Percentiles rank a stretch among this genome's conserved stretches.
Evolutionary conservation across 2,113 vertebrate species (phyloP).

Genomic region (Tenrec ecaudatus): DNA sequence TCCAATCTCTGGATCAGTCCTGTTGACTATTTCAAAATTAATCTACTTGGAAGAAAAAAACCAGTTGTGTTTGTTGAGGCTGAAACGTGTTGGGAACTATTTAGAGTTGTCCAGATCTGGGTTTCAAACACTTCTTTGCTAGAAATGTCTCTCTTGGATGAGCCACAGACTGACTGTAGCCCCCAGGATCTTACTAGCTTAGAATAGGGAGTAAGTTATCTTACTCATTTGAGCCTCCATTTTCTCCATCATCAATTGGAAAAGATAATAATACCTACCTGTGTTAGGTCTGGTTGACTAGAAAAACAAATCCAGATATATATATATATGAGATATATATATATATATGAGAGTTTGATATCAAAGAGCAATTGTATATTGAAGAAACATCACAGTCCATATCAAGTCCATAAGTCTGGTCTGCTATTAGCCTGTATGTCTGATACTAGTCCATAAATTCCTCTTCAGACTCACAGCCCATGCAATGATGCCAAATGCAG

Average conservation of each 20-base stretch:
- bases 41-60: constrained; percentile 1
- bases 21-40: not conserved
- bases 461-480: too few species aligned
- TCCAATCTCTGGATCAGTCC: not conserved
- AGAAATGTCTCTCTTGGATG: constrained; percentile 21
- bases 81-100: not conserved
- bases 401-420: too few species aligned
- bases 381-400: too few species aligned
- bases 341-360: too few species aligned
- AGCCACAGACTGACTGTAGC: constrained; percentile 3
- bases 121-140: not conserved
- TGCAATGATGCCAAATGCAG: too few species aligned
- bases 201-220: not conserved
- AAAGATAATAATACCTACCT: not conserved
- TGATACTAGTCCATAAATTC: too few species aligned
- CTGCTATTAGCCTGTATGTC: too few species aligned
- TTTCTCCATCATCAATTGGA: constrained; percentile 15
- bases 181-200: not conserved
- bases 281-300: too few species aligned
- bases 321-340: too few species aligned
- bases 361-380: too few species aligned
- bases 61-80: constrained; percentile 40
- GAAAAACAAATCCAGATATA: too few species aligned
- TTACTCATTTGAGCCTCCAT: not conserved
- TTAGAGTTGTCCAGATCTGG: not conserved